Percentiles rank a stretch among this genome's conserved stretches.
These are phyloP conservation scores for Chrysolophus pictus DNA, from an alignment of 2,797 vertebrate species.

Conservation along the genomic window DNA sequence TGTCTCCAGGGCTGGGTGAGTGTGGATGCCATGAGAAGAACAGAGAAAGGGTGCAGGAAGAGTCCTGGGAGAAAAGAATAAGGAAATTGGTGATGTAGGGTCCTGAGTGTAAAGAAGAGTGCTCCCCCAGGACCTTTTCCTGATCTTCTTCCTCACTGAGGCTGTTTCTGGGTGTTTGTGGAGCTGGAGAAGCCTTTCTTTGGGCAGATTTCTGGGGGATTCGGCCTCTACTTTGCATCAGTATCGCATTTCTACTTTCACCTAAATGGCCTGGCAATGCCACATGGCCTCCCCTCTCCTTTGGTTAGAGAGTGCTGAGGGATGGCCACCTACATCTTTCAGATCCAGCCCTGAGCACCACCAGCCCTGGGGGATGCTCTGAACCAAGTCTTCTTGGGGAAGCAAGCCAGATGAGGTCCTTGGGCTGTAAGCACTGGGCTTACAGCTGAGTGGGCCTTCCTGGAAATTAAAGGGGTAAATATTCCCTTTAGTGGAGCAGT, in stretches of 20 bases:
- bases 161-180: background rate
- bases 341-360: background rate
- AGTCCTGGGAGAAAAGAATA: background rate
- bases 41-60: accelerated
- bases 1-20: background rate
- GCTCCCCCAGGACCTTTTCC: background rate
- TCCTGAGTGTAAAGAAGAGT: background rate
- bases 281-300: background rate
- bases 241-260: background rate
- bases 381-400: background rate
- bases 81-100: background rate
- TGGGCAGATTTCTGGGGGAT: accelerated
- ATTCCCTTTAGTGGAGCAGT: background rate
- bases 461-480: background rate
- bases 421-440: background rate
- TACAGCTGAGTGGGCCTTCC: background rate
- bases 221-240: background rate
- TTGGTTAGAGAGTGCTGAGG: background rate
- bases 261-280: background rate
- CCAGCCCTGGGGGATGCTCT: background rate
- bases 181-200: background rate
- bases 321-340: background rate
- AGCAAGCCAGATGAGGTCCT: background rate
- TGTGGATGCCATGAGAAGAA: background rate
- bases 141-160: background rate